Base-by-base conservation (phyloP, 1,140 invertebrate species). In the Drosophila arizonae region DNA sequence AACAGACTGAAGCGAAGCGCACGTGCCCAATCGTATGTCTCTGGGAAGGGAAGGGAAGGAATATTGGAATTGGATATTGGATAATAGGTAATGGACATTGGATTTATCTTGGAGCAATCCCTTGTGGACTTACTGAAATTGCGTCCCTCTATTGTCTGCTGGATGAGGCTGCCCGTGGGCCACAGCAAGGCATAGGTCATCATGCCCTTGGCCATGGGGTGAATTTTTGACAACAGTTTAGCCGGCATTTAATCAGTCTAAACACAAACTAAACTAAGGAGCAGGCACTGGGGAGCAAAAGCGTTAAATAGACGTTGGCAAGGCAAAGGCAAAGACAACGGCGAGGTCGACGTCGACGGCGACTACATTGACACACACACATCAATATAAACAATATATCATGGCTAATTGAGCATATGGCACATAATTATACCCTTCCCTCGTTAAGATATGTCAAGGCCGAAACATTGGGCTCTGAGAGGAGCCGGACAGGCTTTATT, bases 151-250 rank as follows among this genome's bases (percentile, higher is more conserved):
- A 95, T 81, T 26, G 93, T 92, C 82, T 95, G 94, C 71, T 95
- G 94, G 10, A 94, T 91, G 2, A 95, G 64, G 90, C 94, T 94
- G 46, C 94, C 94, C 0, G 93, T 90, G 0, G 95, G 95, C 95
- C 95, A 96, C 58, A 96, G 94, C 0, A 95, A 79, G 0, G 94
- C 93, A 77, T 97, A 97, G 0, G 95, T 95, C 1, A 94, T 91
- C 93, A 96, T 95, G 5, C 96, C 96, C 33, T 93, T 92, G 2
- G 92, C 43, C 54, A 93, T 74, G 3, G 93, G 93, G 68, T 91
- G 90, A 46, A 78, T 4, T 28, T 79, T 88, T 39, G n/a, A 24
- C 11, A 50, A 48, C 10, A 33, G 17, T 51, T 48, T 58, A 84
- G 0, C 77, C 21, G n/a, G 45, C 15, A 17, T 24, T 65, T 33